Base-by-base conservation (phyloP, 35 echinoderm and acorn worm species). In the Amphiura filiformis region DNA sequence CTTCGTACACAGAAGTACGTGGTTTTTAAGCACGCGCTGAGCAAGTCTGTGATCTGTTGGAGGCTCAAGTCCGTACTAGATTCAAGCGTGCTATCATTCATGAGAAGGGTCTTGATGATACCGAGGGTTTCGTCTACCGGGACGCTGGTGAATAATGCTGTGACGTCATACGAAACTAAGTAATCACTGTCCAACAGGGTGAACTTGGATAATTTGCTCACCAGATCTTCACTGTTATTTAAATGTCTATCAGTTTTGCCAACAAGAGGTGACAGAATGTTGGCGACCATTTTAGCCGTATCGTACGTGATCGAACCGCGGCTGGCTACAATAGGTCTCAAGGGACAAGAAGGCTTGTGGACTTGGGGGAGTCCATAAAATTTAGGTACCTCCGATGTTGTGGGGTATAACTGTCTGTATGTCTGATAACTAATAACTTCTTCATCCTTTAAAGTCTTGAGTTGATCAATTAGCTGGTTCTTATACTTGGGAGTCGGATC, bases 131-230 rank as follows among this genome's bases (percentile, higher is more conserved):
- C 61, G 28, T 70, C 61, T 23, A 70, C 61, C 26, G 61, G 61
- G 28, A 70, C 61, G 26, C 26, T 26, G 3, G 26, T 15, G 61
- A 15, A 70, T 30, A 70, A 70, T 4, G 61, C 61, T 30, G 61
- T 70, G 1, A 70, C 61, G 26, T 70, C 61, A 23, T 70, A 70
- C 61, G 61, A 70, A n/a, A 70, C 61, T n/a, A 70, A n/a, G 26
- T 23, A 70, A 2, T 70, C 61, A 30, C 28, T 70, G 26, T 5
- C 7, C 1, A 3, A 2, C 15, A 70, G 61, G 26, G 9, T 11
- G 26, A 70, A 70, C 26, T n/a, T 70, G 61, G 61, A 70, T n/a
- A 70, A n/a, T 70, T 70, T 70, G 61, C 26, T 70, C 61, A 70
- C 61, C 15, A 70, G 26, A n/a, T 70, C 61, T 13, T 15, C 17